A percentile compares a stretch with the other conserved stretches of the same genome.
Evolutionary conservation across 2,113 vertebrate species (phyloP).

Genomic region (Megaleporinus macrocephalus): DNA sequence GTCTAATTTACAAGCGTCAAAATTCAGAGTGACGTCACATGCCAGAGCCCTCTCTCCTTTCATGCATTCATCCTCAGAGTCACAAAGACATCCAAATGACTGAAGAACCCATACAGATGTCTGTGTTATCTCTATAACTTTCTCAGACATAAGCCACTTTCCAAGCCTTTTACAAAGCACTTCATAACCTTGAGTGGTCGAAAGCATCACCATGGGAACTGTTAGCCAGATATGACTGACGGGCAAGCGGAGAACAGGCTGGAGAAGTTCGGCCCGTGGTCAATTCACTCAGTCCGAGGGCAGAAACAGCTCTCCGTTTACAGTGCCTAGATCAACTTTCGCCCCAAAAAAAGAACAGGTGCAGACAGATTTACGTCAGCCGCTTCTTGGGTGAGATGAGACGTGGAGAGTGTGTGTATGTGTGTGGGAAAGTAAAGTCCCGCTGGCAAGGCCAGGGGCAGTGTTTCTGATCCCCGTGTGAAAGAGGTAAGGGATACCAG

Average conservation of each 20-base stretch:
- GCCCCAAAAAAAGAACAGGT: slow-evolving; percentile 34
- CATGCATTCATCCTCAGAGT: neutral
- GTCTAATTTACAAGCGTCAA: neutral
- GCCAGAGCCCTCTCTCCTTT: neutral
- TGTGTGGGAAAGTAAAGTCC: slow-evolving; percentile 16
- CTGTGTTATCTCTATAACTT: neutral
- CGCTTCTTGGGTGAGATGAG: slow-evolving; percentile 4
- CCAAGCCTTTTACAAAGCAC: slow-evolving; percentile 2
- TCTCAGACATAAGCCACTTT: slow-evolving; percentile 9
- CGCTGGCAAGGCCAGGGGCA: slow-evolving; percentile 28
- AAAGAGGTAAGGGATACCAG: slow-evolving; percentile 63
- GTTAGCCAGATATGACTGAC: slow-evolving; percentile 18
- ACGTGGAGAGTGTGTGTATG: neutral
- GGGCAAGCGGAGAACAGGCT: slow-evolving; percentile 9
- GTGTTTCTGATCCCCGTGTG: slow-evolving; percentile 61
- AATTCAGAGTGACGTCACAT: neutral
- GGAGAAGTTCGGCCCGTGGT: slow-evolving; percentile 2
- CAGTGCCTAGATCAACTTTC: slow-evolving; percentile 29
- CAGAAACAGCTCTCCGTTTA: slow-evolving; percentile 41
- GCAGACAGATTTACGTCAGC: slow-evolving; percentile 41
- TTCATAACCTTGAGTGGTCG: slow-evolving; percentile 21
- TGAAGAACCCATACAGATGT: neutral
- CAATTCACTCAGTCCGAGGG: neutral
- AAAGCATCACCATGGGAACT: slow-evolving; percentile 42
- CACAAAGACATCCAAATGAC: neutral